These are phyloP conservation scores for Tipula vernalis DNA, from an alignment of 2,888 invertebrate species.

Conservation along the genomic window DNA sequence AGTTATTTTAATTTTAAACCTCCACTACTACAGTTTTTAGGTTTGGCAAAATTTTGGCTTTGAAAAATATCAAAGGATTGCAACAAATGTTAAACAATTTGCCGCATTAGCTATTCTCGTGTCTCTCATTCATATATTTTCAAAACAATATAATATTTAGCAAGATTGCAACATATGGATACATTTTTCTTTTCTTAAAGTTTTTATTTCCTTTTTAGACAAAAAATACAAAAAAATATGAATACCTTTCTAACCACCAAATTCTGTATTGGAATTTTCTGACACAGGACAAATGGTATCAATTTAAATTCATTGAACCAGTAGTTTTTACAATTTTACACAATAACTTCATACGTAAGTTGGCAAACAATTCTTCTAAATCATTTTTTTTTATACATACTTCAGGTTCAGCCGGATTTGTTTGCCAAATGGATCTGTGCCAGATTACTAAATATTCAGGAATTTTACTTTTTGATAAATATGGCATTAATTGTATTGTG, in stretches of 20 bases:
- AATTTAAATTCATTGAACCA: background rate
- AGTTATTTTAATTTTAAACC: background rate
- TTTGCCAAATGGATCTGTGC: background rate
- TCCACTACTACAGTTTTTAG: background rate
- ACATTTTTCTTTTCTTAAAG: too few relatives aligned
- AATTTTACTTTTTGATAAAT: background rate
- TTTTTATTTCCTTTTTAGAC: too few relatives aligned
- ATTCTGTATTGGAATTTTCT: too few relatives aligned
- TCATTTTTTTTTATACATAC: background rate
- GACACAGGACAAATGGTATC: background rate
- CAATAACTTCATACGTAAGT: background rate
- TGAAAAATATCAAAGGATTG: background rate
- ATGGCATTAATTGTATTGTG: background rate
- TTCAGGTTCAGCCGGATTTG: background rate
- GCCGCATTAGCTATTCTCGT: too few relatives aligned
- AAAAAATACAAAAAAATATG: too few relatives aligned
- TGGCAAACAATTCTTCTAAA: background rate
- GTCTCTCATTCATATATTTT: too few relatives aligned
- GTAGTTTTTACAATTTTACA: background rate
- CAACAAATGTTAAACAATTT: background rate
- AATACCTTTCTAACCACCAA: too few relatives aligned
- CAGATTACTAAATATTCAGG: background rate
- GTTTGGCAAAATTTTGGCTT: background rate
- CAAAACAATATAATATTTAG: too few relatives aligned
- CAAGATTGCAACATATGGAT: too few relatives aligned